A percentile compares a stretch with the other conserved stretches of the same genome.
Evolutionary conservation across 2,113 vertebrate species (phyloP).

Genomic region (Alces alces): DNA sequence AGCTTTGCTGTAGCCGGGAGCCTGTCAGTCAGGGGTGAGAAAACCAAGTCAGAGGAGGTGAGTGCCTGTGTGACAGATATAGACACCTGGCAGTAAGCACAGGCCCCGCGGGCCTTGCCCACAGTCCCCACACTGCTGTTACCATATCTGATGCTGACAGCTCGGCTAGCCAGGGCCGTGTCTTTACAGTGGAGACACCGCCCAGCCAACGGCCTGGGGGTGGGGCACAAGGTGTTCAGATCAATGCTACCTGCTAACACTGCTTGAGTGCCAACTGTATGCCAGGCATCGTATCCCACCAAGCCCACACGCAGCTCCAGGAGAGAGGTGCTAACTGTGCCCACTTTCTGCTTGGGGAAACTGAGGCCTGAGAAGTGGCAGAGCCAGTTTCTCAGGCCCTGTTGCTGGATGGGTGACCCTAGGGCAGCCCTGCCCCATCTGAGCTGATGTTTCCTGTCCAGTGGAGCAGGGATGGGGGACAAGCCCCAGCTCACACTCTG

Average conservation of each 20-base stretch:
- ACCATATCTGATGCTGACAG: neutral
- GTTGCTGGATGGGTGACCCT: neutral
- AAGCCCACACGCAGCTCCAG: neutral
- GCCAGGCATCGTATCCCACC: neutral
- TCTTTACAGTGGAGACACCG: neutral
- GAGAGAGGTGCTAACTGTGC: neutral
- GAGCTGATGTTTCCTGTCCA: neutral
- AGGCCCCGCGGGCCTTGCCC: neutral
- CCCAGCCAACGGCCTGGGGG: neutral
- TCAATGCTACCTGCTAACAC: neutral
- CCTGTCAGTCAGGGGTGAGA: neutral
- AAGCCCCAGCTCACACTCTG: neutral
- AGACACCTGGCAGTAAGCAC: too few species aligned
- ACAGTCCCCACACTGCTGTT: neutral
- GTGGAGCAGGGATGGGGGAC: neutral
- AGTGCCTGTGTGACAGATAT: fast-evolving
- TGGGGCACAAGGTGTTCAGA: neutral
- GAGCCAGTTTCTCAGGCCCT: neutral
- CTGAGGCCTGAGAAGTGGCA: neutral
- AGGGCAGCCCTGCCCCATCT: neutral
- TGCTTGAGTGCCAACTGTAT: neutral
- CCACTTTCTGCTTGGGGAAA: neutral
- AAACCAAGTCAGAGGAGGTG: neutral
- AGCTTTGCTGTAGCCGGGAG: neutral
- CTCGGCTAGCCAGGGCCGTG: neutral